A percentile compares a stretch with the other conserved stretches of the same genome.
Conservation (phyloP, 2,888 invertebrate species). For the Drosophila testacea region DNA sequence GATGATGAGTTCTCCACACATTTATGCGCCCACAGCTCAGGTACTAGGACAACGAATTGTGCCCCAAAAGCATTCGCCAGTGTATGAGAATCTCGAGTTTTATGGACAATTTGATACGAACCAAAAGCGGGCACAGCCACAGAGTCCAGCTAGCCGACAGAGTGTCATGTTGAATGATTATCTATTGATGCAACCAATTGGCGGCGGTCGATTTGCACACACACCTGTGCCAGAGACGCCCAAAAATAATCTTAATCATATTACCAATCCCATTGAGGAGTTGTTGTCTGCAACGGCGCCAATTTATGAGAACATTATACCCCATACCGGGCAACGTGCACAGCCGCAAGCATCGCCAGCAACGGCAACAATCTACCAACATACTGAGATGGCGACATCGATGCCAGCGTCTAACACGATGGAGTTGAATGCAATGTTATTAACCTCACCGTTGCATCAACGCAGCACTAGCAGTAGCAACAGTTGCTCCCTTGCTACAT, state of each 20-base stretch:
- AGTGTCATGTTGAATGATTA: slow-evolving; percentile 85
- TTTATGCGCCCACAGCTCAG: slow-evolving; percentile 66
- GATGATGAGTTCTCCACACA: slow-evolving; percentile 49
- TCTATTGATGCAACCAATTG: slow-evolving; percentile 83
- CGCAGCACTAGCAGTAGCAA: slow-evolving; percentile 83
- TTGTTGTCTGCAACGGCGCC: slow-evolving; percentile 85
- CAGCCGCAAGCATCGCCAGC: slow-evolving; percentile 85
- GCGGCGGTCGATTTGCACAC: slow-evolving; percentile 85
- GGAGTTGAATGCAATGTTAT: slow-evolving; percentile 70
- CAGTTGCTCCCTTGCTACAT: slow-evolving; percentile 48
- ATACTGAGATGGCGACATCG: slow-evolving; percentile 73
- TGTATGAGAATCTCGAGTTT: slow-evolving; percentile 94
- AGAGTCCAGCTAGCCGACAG: slow-evolving; percentile 84
- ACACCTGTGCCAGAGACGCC: slow-evolving; percentile 86
- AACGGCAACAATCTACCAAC: slow-evolving; percentile 83
- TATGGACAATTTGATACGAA: slow-evolving; percentile 86
- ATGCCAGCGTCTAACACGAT: slow-evolving; percentile 33
- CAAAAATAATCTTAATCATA: slow-evolving; percentile 29
- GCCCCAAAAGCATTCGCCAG: slow-evolving; percentile 85
- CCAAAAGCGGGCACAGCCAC: slow-evolving; percentile 91
- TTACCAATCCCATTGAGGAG: slow-evolving; percentile 38
- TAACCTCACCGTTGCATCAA: slow-evolving; percentile 82
- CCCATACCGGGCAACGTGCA: slow-evolving; percentile 86
- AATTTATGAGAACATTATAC: slow-evolving; percentile 89
- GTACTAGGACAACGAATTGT: slow-evolving; percentile 80